A percentile compares a stretch with the other conserved stretches of the same genome.
phyloP scores from a whole-genome alignment of 2,888 invertebrate genomes.

The Salpingus planirostris region DNA sequence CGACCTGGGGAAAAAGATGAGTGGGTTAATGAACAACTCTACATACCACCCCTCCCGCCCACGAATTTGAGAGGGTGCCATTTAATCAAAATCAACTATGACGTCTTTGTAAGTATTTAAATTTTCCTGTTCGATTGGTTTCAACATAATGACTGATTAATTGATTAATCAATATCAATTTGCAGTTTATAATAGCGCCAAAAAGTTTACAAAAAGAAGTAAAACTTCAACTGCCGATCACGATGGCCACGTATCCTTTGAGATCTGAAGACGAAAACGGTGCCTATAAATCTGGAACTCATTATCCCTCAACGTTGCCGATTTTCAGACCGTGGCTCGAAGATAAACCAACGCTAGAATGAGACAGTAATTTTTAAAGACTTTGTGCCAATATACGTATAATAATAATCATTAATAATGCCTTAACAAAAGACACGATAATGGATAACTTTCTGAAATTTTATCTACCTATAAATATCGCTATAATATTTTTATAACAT shows the following conservation, averaged over 20 bases:
- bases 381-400: too few species aligned
- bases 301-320: slow-evolving; percentile 85
- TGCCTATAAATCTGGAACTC: slow-evolving; percentile 70
- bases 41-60: slow-evolving; percentile 89
- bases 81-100: slow-evolving; percentile 86
- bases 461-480: too few species aligned
- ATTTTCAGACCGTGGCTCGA: slow-evolving; percentile 85
- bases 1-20: slow-evolving; percentile 71
- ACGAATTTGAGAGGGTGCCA: slow-evolving; percentile 91
- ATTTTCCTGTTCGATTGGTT: slow-evolving; percentile 16
- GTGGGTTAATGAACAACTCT: slow-evolving; percentile 82
- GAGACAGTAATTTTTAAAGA: too few species aligned
- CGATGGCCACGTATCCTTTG: slow-evolving; percentile 87
- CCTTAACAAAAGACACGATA: too few species aligned
- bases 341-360: slow-evolving; percentile 49
- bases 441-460: too few species aligned
- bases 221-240: slow-evolving; percentile 82
- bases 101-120: slow-evolving; percentile 71
- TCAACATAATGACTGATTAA: too few species aligned
- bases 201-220: slow-evolving; percentile 88
- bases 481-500: too few species aligned
- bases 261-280: slow-evolving; percentile 56
- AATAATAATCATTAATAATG: too few species aligned
- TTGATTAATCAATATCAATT: too few species aligned
- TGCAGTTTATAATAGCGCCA: slow-evolving; percentile 81